Evolutionary conservation across 1,140 invertebrate species (phyloP).

Genomic region (Lethrus apterus): DNA sequence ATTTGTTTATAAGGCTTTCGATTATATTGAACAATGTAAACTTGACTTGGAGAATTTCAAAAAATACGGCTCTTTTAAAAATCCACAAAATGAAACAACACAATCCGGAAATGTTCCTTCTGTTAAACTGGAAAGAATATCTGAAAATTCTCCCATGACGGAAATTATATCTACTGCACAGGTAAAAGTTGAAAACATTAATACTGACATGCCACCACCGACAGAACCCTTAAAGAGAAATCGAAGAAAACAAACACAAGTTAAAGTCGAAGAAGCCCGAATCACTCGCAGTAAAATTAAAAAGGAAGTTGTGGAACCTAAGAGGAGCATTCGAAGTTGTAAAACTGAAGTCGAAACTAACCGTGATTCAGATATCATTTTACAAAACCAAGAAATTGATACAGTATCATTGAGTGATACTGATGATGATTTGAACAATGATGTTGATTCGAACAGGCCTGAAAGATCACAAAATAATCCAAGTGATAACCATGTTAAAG

Average conservation of each 20-base stretch:
- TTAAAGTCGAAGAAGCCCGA: constrained; percentile 2
- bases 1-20: too few species aligned
- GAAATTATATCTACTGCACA: too few species aligned
- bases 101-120: background rate
- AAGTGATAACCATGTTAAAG: background rate
- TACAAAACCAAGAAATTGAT: constrained; percentile 12
- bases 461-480: background rate
- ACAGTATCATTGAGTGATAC: constrained; percentile 16
- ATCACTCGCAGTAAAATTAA: constrained; percentile 10
- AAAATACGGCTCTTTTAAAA: constrained; percentile 2
- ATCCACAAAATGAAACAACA: background rate
- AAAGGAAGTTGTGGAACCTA: background rate
- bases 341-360: background rate
- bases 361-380: constrained; percentile 19
- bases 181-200: constrained; percentile 2
- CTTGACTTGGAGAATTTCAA: too few species aligned
- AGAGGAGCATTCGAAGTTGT: background rate
- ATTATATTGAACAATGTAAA: too few species aligned
- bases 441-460: constrained; percentile 2
- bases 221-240: constrained; percentile 19
- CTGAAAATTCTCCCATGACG: background rate
- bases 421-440: constrained; percentile 9
- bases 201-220: constrained; percentile 23
- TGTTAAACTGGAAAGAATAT: constrained; percentile 7
- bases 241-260: constrained; percentile 14